A percentile compares a stretch with the other conserved stretches of the same genome.
Evolutionary conservation across 2,888 invertebrate species (phyloP).

Genomic region (Hirtodrosophila alboralis): DNA sequence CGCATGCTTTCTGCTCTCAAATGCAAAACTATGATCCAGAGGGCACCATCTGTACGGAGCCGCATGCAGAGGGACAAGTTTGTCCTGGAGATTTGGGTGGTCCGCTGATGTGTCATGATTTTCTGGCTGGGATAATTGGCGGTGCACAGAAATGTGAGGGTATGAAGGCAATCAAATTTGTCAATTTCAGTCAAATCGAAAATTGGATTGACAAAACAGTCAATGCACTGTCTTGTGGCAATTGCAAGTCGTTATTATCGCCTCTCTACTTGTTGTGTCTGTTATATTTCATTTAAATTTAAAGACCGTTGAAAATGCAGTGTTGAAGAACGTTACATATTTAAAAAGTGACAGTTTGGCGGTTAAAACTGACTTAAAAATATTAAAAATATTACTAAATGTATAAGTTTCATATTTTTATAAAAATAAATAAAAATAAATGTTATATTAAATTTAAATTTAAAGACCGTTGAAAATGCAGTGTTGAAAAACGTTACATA

Average conservation of each 20-base stretch:
- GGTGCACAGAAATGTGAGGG: conserved; percentile 43
- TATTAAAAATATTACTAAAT: no score
- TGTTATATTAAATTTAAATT: background rate
- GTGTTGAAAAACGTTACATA: background rate
- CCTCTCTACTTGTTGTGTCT: conserved; percentile 3
- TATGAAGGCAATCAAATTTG: conserved; percentile 40
- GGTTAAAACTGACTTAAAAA: no score
- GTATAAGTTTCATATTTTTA: no score
- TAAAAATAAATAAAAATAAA: no score
- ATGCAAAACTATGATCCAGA: background rate
- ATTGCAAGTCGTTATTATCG: background rate
- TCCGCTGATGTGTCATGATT: conserved; percentile 41
- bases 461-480: background rate
- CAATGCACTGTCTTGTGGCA: background rate
- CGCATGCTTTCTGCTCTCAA: conserved; percentile 3
- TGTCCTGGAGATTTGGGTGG: conserved; percentile 65
- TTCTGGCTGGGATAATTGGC: conserved; percentile 46
- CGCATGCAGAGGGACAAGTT: conserved; percentile 14
- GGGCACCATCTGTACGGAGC: conserved; percentile 34
- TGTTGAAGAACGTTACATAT: background rate
- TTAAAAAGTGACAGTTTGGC: background rate
- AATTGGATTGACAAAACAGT: conserved; percentile 33
- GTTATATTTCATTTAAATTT: background rate
- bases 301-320: background rate
- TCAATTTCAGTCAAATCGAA: conserved; percentile 24